Conservation (phyloP, 1,140 invertebrate genomes). For the Drosophila sp. region DNA sequence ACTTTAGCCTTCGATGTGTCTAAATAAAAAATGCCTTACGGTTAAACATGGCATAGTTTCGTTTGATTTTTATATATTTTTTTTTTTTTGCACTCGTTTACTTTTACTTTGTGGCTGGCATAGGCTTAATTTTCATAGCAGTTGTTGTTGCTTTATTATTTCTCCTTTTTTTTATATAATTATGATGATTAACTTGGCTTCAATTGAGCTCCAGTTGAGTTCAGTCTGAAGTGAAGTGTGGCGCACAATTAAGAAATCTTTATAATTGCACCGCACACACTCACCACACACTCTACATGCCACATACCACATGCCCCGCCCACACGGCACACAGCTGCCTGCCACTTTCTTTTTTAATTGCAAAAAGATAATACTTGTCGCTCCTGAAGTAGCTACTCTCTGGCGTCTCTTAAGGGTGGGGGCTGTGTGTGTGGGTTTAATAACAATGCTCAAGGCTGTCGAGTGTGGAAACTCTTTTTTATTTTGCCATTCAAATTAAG, state of each 20-base stretch:
- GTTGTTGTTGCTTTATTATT: slow-evolving; percentile 19
- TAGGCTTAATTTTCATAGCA: slow-evolving; percentile 32
- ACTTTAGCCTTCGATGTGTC: slow-evolving; percentile 30
- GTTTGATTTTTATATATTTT: too few species aligned
- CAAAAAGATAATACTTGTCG: slow-evolving; percentile 28
- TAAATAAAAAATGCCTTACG: slow-evolving; percentile 36
- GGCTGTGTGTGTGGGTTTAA: slow-evolving; percentile 11
- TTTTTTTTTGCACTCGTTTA: slow-evolving; percentile 9
- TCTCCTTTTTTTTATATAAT: slow-evolving; percentile 42
- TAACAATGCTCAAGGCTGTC: slow-evolving; percentile 22
- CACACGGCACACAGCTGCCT: background rate
- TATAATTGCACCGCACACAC: slow-evolving; percentile 37
- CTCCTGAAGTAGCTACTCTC: slow-evolving; percentile 19
- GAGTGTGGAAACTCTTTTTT: slow-evolving; percentile 1
- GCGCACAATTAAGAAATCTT: slow-evolving; percentile 51
- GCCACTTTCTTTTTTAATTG: slow-evolving; percentile 54
- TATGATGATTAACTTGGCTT: slow-evolving; percentile 46
- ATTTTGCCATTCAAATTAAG: background rate
- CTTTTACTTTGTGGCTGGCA: slow-evolving; percentile 41
- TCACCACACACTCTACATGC: background rate
- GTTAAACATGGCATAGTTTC: slow-evolving; percentile 44
- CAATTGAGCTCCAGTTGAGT: slow-evolving; percentile 24
- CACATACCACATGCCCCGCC: background rate
- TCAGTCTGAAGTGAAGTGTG: slow-evolving; percentile 47
- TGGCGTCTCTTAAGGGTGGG: background rate